phyloP scores from a whole-genome alignment of 2,113 vertebrate genomes.

The Centropus unirufus region DNA sequence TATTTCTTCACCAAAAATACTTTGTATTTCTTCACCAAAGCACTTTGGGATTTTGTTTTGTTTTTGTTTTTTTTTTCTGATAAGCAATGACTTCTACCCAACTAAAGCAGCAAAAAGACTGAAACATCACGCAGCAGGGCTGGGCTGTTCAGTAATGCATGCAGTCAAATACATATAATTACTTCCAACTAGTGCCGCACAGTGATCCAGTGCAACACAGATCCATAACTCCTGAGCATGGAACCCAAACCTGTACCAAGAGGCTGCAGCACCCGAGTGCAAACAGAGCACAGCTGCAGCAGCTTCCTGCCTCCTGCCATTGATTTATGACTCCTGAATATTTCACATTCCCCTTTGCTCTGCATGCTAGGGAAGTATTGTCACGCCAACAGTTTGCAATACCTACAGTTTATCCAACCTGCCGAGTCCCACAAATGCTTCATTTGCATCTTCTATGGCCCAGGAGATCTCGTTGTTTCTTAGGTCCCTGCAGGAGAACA shows the following conservation, averaged over 20 bases:
- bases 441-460: constrained; percentile 86
- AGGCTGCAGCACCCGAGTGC: background rate
- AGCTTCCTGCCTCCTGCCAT: background rate
- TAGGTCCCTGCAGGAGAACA: constrained; percentile 79
- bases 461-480: constrained; percentile 87
- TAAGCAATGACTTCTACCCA: background rate
- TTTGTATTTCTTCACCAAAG: background rate
- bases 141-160: background rate
- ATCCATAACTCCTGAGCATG: accelerated
- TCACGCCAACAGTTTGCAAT: background rate
- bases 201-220: background rate
- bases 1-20: background rate
- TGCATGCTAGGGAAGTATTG: background rate
- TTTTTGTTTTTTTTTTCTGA: no score
- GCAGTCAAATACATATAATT: background rate
- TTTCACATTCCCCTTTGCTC: background rate
- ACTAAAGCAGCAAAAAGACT: background rate
- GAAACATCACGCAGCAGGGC: background rate
- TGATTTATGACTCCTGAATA: background rate
- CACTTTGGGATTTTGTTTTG: background rate
- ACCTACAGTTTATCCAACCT: constrained; percentile 83
- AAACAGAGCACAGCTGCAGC: background rate
- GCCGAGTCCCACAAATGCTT: constrained; percentile 81
- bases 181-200: background rate
- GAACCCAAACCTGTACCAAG: background rate